Base-by-base conservation (phyloP, 2,113 vertebrate genomes). In the Lanius ludovicianus region DNA sequence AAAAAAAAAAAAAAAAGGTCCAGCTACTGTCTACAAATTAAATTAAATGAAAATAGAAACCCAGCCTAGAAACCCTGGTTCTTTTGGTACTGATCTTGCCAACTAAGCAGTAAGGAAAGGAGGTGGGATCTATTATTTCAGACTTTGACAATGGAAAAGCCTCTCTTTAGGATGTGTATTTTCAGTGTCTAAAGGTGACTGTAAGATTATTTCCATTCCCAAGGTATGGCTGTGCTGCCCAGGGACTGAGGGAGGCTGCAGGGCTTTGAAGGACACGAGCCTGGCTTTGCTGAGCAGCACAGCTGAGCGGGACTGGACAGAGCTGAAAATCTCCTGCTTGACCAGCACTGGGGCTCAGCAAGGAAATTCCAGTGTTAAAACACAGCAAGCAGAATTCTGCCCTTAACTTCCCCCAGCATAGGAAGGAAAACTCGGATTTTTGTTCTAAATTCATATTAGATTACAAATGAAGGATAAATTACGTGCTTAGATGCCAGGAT, bases 401-500 rank as follows among this genome's bases (percentile, higher is more conserved):
- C 63, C 17, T 57, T 41, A 20, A 15, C 52, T 44, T 9, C 18
- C 0, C 76, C 6, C 7, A 0, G 1, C 1, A 10, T 0, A 1
- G 17, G 75, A 17, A 53, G 16, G 15, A 30, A 63, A 62, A 5
- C 8, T 9, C 5, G 0, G 4, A 30, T 11, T 41, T 73, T 13
- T 41, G 10, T 11, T 47, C 17, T 37, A 16, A 52, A 77, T 47
- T 10, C 20, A 0, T 4, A 1, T 21, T 14, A 33, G 42, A 10
- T 42, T 3, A 30, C 17, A 37, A 62, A 39, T 67, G 23, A 27
- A 22, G 12, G 20, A 30, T 7, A 21, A 89, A 53, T 33, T 10
- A 3, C 11, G 1, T 13, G 56, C 55, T 64, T 9, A 23, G 28
- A 73, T 0, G 6, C 13, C 27, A 2, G 33, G 4, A 1, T 4